phyloP scores from a whole-genome alignment of 2,888 invertebrate genomes.

The Ectemnius lituratus region DNA sequence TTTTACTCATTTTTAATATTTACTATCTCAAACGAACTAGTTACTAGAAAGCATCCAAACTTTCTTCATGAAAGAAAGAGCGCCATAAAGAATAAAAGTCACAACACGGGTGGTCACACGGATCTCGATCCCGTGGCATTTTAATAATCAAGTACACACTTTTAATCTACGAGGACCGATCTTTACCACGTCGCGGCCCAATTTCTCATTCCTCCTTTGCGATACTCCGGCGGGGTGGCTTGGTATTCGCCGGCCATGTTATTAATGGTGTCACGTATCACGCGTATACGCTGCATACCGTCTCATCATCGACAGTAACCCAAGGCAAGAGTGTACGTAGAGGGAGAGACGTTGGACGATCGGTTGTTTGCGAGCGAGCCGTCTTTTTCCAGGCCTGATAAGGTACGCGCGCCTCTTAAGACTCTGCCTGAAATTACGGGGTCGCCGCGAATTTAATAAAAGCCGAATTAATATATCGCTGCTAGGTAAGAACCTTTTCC shows the following conservation, averaged over 20 bases:
- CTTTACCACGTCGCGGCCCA: conserved; percentile 12
- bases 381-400: conserved; percentile 49
- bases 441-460: conserved; percentile 54
- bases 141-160: too few relatives aligned
- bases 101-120: too few relatives aligned
- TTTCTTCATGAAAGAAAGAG: background rate
- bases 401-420: conserved; percentile 38
- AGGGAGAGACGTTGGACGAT: background rate
- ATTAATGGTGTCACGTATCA: conserved; percentile 63
- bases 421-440: conserved; percentile 52
- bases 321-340: conserved; percentile 43
- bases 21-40: too few relatives aligned
- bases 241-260: conserved; percentile 34
- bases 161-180: too few relatives aligned
- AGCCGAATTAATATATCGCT: conserved; percentile 31
- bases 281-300: conserved; percentile 49
- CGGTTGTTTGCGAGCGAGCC: conserved; percentile 8
- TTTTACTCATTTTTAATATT: too few relatives aligned
- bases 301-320: conserved; percentile 65
- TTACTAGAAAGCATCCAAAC: too few relatives aligned
- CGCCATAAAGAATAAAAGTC: conserved; percentile 50
- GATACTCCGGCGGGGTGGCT: background rate
- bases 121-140: too few relatives aligned
- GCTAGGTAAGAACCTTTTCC: conserved; percentile 40
- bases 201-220: background rate